These are phyloP conservation scores for Chloebia gouldiae DNA, from an alignment of 2,113 vertebrate genomes.

Conservation along the genomic window DNA sequence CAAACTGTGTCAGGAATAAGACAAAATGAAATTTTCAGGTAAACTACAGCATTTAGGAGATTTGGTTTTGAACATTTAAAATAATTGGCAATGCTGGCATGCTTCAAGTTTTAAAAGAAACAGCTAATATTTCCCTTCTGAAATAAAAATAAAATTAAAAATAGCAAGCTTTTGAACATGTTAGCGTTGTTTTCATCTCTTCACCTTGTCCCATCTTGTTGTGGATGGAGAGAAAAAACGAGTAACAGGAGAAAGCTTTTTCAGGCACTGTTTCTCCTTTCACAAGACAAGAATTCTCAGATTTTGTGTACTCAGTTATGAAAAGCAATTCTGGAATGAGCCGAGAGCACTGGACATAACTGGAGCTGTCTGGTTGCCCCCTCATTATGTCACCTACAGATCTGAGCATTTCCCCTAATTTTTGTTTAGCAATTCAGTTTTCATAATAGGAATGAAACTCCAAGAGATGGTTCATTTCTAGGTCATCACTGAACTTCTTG, in stretches of 20 bases:
- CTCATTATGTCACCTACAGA: not conserved
- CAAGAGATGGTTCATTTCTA: conserved; percentile 18
- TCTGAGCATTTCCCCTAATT: not conserved
- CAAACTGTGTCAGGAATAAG: not conserved
- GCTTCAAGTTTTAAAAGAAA: not conserved
- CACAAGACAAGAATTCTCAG: not conserved
- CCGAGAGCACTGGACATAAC: not conserved
- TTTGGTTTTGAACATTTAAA: not conserved
- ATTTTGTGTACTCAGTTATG: not conserved
- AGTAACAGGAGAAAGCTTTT: conserved; percentile 31
- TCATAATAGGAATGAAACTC: not conserved
- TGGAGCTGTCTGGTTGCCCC: not conserved
- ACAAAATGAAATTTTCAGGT: not conserved
- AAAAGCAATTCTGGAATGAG: not conserved
- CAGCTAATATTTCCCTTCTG: not conserved
- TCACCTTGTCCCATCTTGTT: not conserved
- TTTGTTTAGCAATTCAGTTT: not conserved
- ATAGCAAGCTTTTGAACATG: not conserved
- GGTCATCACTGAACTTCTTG: conserved; percentile 8
- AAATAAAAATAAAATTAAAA: not conserved
- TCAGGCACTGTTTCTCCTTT: not conserved
- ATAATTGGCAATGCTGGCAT: not conserved
- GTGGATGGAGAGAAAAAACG: not conserved
- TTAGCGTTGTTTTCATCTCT: not conserved
- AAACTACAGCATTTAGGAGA: not conserved